phyloP scores from a whole-genome alignment of 2,797 vertebrate genomes.

The Perodicticus potto region DNA sequence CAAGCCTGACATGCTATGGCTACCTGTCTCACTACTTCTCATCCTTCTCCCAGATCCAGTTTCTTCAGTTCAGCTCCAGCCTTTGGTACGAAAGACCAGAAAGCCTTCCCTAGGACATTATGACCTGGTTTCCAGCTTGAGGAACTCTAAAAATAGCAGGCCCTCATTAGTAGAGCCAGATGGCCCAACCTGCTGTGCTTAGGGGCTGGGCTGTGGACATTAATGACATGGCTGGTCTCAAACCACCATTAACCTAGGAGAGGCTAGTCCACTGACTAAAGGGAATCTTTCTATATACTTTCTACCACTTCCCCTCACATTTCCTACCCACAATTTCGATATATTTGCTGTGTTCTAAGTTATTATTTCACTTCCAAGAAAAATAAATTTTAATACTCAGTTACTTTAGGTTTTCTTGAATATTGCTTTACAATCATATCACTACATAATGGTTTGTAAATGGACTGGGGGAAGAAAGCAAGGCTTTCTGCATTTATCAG shows the following conservation, averaged over 20 bases:
- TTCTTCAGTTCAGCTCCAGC: slow-evolving; percentile 32
- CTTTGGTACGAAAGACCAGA: slow-evolving; percentile 56
- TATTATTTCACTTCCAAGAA: slow-evolving; percentile 49
- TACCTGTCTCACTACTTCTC: not conserved
- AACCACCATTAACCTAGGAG: not conserved
- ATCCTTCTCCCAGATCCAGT: slow-evolving; percentile 9
- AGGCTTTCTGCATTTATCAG: slow-evolving; percentile 36
- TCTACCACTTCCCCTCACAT: not conserved
- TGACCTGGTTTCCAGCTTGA: slow-evolving; percentile 70
- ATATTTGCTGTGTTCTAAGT: slow-evolving; percentile 11
- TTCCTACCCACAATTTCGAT: slow-evolving; percentile 31
- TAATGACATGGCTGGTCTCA: slow-evolving; percentile 48
- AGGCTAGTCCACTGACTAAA: not conserved
- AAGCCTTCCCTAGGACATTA: slow-evolving; percentile 69
- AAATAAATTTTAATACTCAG: slow-evolving; percentile 25
- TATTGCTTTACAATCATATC: slow-evolving; percentile 36
- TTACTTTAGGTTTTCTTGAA: slow-evolving; percentile 58
- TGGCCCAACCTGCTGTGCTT: slow-evolving; percentile 55
- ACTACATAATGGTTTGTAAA: slow-evolving; percentile 47
- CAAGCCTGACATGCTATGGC: not conserved
- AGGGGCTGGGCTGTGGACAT: slow-evolving; percentile 55
- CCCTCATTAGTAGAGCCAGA: slow-evolving; percentile 65
- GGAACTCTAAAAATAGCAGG: slow-evolving; percentile 75
- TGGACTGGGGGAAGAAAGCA: not conserved
- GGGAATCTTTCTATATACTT: not conserved